phyloP scores from a whole-genome alignment of 2,888 invertebrate genomes.

The Drosophila picticornis region DNA sequence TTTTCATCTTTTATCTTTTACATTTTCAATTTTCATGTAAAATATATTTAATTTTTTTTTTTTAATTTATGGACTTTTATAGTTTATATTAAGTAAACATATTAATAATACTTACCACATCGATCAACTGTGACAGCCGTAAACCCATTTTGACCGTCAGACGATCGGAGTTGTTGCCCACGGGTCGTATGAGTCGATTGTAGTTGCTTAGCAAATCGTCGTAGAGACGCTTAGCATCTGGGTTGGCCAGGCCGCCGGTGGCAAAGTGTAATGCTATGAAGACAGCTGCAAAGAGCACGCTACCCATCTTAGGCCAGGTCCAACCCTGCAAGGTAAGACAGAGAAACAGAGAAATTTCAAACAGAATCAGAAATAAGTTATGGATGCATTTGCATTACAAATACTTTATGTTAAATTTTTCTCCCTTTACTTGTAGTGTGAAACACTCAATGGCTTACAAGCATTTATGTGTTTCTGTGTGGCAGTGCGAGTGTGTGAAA shows the following conservation, averaged over 20 bases:
- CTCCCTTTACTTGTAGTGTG: constrained; percentile 4
- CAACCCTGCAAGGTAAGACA: constrained; percentile 88
- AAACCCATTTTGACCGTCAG: constrained; percentile 98
- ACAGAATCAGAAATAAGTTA: constrained; percentile 45
- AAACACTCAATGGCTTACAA: constrained; percentile 7
- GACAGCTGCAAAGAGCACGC: constrained; percentile 90
- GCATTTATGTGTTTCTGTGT: constrained; percentile 2
- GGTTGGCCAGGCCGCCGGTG: constrained; percentile 93
- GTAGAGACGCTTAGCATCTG: constrained; percentile 96
- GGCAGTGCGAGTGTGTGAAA: constrained; percentile 17
- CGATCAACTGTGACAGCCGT: constrained; percentile 94
- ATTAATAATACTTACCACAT: constrained; percentile 91
- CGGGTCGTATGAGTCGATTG: constrained; percentile 97
- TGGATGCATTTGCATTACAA: constrained; percentile 43
- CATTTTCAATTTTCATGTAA: not conserved
- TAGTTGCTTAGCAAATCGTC: constrained; percentile 98
- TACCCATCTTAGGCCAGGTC: constrained; percentile 94
- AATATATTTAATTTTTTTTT: not conserved
- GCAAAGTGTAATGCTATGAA: constrained; percentile 92
- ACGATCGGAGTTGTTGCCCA: constrained; percentile 96
- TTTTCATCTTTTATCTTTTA: not conserved
- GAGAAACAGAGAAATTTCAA: constrained; percentile 10
- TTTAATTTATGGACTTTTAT: not conserved
- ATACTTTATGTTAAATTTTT: constrained; percentile 7
- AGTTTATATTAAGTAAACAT: not conserved